phyloP scores from a whole-genome alignment of 2,113 vertebrate species.

The Cepphus grylle region DNA sequence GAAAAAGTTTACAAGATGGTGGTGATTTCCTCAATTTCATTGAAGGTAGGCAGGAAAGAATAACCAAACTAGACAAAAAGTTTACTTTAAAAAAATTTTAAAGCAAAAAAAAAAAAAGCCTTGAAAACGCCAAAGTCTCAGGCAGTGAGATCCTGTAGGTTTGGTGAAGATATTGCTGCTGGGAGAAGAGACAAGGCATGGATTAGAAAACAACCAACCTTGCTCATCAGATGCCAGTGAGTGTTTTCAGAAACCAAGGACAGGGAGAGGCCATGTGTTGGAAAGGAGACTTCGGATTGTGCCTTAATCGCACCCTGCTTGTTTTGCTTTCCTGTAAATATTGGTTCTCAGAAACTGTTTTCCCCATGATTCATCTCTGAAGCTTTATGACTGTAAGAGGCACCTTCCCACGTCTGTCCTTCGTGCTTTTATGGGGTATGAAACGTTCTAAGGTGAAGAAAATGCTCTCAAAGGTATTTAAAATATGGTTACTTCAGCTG shows the following conservation, averaged over 20 bases:
- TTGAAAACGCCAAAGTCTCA: too few species aligned
- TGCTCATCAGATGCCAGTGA: background rate
- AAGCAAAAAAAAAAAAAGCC: background rate
- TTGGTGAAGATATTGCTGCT: background rate
- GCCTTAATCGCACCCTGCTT: background rate
- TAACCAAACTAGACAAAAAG: accelerated
- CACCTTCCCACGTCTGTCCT: background rate
- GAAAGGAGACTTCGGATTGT: background rate
- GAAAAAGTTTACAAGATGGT: background rate
- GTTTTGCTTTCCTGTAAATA: background rate
- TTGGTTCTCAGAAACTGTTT: background rate
- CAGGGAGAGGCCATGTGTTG: background rate
- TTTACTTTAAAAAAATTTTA: background rate
- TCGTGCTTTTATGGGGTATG: background rate
- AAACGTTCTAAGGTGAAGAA: background rate
- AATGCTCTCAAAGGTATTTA: background rate
- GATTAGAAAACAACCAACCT: background rate
- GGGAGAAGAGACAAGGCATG: background rate
- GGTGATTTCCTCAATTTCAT: background rate
- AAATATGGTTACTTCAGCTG: background rate
- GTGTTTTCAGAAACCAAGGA: background rate
- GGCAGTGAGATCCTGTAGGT: background rate
- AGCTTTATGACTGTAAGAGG: background rate
- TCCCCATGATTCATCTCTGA: background rate
- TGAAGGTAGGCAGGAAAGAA: background rate